These are phyloP conservation scores for Trinorchestia longiramus DNA, from an alignment of 1,140 invertebrate species.

Conservation along the genomic window DNA sequence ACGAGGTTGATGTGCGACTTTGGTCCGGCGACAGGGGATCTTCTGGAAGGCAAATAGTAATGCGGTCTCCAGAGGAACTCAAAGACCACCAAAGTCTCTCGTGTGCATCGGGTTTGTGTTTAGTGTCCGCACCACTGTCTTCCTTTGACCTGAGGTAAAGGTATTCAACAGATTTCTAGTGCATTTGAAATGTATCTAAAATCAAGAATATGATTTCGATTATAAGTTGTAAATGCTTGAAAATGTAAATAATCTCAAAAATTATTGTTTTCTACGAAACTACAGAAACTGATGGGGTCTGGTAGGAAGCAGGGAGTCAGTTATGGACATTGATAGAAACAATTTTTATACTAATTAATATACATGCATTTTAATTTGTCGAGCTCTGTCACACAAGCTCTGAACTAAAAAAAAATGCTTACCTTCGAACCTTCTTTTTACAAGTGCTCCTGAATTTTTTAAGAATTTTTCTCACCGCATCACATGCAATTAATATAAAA, in stretches of 20 bases:
- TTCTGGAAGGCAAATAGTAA: slow-evolving; percentile 18
- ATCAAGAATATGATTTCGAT: not conserved
- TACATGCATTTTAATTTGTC: no score
- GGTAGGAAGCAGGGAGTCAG: not conserved
- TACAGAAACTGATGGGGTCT: not conserved
- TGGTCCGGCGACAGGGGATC: not conserved
- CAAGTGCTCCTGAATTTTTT: no score
- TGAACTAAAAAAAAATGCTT: no score
- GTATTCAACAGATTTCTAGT: not conserved
- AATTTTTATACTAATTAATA: not conserved
- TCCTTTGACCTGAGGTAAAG: not conserved
- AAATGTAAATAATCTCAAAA: not conserved
- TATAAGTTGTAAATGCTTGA: not conserved
- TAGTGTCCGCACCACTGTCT: not conserved
- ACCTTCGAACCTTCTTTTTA: no score
- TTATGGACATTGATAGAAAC: not conserved
- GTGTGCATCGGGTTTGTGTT: not conserved
- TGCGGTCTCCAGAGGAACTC: slow-evolving; percentile 21
- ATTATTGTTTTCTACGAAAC: not conserved
- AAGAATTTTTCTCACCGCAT: no score
- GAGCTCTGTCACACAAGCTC: no score
- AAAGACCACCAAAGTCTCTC: slow-evolving; percentile 10
- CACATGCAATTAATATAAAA: no score
- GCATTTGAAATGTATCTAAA: not conserved
- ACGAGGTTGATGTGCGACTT: not conserved